phyloP scores from a whole-genome alignment of 1,140 invertebrate genomes.

The Rhysida immarginata region DNA sequence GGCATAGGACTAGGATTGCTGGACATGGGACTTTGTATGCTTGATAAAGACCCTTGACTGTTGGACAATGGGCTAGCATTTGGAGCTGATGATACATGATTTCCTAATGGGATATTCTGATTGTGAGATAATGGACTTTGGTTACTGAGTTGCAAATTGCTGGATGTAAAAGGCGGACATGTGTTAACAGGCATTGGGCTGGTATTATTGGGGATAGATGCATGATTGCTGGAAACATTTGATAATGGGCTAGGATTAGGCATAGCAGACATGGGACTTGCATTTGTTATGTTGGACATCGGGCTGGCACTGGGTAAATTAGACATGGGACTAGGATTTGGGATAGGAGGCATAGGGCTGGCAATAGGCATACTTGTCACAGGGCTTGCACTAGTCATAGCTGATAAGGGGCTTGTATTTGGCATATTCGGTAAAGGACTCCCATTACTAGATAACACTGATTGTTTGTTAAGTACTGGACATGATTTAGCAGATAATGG shows the following conservation, averaged over 20 bases:
- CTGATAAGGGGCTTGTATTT: neutral
- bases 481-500: neutral
- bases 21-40: constrained; percentile 4
- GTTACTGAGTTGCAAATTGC: neutral
- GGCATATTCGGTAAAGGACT: neutral
- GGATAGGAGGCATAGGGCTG: neutral
- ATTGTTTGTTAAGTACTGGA: neutral
- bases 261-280: neutral
- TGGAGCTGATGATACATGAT: neutral
- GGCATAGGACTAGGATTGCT: constrained; percentile 2
- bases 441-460: neutral
- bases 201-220: neutral
- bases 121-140: neutral
- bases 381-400: constrained; percentile 1
- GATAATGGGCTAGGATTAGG: constrained; percentile 2
- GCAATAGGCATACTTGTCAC: neutral
- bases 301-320: constrained; percentile 4
- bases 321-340: constrained; percentile 1
- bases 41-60: constrained; percentile 2
- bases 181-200: constrained; percentile 2
- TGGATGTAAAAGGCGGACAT: neutral
- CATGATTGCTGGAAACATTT: neutral
- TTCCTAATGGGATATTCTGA: neutral
- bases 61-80: neutral
- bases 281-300: neutral